A percentile compares a stretch with the other conserved stretches of the same genome.
These are phyloP conservation scores for Caerostris darwini DNA, from an alignment of 1,140 invertebrate genomes.

Conservation along the genomic window DNA sequence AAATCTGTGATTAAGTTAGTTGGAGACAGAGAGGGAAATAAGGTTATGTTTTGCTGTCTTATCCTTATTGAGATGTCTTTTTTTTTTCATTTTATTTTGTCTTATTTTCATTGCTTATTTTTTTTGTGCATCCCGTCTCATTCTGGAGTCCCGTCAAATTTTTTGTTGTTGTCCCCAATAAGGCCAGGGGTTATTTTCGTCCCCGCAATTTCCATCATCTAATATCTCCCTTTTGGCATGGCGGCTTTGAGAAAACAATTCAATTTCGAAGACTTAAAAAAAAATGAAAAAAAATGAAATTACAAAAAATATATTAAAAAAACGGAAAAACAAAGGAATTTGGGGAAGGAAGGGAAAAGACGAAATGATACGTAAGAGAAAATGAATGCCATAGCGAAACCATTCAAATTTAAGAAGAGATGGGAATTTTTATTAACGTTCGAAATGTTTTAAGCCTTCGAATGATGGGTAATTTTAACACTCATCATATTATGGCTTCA, in stretches of 20 bases:
- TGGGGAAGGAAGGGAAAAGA: background rate
- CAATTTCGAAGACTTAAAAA: background rate
- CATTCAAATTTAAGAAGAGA: conserved; percentile 36
- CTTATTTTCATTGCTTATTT: background rate
- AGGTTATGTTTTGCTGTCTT: conserved; percentile 39
- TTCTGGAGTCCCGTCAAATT: conserved; percentile 2
- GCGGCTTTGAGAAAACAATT: conserved; percentile 39
- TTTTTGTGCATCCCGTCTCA: too few relatives aligned
- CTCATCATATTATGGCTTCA: background rate
- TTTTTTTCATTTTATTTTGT: background rate
- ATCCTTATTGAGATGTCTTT: conserved; percentile 29
- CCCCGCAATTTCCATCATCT: conserved; percentile 39
- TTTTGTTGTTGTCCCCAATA: conserved; percentile 24
- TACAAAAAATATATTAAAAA: background rate
- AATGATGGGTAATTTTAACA: conserved; percentile 50
- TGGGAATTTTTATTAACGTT: conserved; percentile 41
- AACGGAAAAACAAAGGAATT: background rate
- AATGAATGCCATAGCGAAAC: conserved; percentile 4
- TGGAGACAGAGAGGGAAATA: conserved; percentile 8
- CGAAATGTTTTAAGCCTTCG: conserved; percentile 11
- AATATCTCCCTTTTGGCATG: conserved; percentile 44
- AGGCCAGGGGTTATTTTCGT: background rate
- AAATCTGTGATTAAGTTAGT: conserved; percentile 34
- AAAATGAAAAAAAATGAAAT: background rate
- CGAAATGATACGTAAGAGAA: background rate